Conservation (phyloP, 1,140 invertebrate genomes). For the Cherax destructor region DNA sequence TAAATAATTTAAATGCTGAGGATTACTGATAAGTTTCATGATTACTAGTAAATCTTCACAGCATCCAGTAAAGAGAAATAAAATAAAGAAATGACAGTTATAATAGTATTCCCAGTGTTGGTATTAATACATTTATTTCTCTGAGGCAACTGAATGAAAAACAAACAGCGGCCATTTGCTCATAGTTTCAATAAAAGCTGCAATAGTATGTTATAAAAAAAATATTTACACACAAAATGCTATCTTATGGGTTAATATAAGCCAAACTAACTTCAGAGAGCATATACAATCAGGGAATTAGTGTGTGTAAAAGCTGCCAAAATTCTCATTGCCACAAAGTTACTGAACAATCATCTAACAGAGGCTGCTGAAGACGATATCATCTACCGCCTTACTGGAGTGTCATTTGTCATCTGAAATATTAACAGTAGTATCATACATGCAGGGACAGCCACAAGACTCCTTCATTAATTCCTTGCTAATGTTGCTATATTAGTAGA, state of each 20-base stretch:
- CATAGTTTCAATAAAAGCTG: too few relatives aligned
- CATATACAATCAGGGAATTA: background rate
- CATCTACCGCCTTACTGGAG: conserved; percentile 50
- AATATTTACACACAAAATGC: background rate
- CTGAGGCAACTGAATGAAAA: too few relatives aligned
- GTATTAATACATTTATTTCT: too few relatives aligned
- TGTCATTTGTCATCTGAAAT: conserved; percentile 59
- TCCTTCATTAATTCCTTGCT: background rate
- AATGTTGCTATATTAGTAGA: background rate
- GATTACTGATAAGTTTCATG: too few relatives aligned
- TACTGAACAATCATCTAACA: conserved; percentile 29
- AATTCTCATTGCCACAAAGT: background rate
- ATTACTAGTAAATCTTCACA: too few relatives aligned
- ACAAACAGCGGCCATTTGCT: too few relatives aligned
- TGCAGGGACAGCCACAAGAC: background rate
- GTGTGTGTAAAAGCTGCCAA: conserved; percentile 16
- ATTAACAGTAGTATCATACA: conserved; percentile 16
- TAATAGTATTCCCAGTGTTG: too few relatives aligned
- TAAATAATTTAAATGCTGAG: too few relatives aligned
- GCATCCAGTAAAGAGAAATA: too few relatives aligned
- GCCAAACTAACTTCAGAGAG: background rate
- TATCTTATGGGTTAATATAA: background rate
- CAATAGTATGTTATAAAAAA: background rate
- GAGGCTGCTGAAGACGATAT: conserved; percentile 34
- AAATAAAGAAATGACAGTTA: too few relatives aligned